phyloP scores from a whole-genome alignment of 2,113 vertebrate genomes.

The Mustela lutreola region DNA sequence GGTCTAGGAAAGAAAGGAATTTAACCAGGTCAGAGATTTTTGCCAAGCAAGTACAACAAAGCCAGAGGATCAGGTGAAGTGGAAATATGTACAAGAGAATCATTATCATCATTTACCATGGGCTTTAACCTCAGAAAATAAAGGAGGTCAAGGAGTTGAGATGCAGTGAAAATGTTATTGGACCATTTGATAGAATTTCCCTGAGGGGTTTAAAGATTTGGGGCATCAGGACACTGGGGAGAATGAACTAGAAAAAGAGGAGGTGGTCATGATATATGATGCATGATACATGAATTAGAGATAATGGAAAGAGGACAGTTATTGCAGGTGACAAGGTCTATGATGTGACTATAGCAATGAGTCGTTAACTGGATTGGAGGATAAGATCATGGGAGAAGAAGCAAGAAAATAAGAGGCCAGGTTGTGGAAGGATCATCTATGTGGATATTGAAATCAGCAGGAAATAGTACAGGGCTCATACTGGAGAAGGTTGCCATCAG shows the following conservation, averaged over 20 bases:
- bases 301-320: neutral
- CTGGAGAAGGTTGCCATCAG: neutral
- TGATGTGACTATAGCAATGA: neutral
- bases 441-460: neutral
- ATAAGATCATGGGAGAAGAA: neutral
- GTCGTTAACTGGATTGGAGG: neutral
- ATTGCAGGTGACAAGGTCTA: neutral
- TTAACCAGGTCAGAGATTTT: neutral
- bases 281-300: neutral
- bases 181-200: neutral
- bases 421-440: neutral
- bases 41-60: neutral
- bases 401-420: neutral
- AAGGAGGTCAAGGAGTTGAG: neutral
- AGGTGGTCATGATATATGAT: neutral
- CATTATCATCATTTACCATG: neutral
- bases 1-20: neutral
- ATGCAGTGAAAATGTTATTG: neutral
- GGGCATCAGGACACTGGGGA: neutral
- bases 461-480: neutral
- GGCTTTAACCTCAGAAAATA: conserved; percentile 17
- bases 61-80: neutral
- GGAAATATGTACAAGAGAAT: neutral
- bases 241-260: conserved; percentile 40
- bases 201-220: neutral